Evolutionary conservation across 64 coral and sea anemone species (phyloP).

Genomic region (Pocillopora verrucosa): DNA sequence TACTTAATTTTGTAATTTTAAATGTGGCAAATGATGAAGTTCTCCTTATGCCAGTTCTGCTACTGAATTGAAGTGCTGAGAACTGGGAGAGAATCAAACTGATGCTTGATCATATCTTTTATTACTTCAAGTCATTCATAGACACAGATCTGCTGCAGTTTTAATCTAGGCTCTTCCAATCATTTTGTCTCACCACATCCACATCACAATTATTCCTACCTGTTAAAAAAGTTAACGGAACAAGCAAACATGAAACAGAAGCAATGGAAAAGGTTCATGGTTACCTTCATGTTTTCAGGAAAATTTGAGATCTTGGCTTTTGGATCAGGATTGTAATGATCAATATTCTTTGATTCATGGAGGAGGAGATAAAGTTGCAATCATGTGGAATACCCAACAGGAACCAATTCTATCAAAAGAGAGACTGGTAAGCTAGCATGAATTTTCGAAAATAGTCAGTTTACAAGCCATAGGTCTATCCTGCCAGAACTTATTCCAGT

Average conservation of each 20-base stretch:
- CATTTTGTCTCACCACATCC: too few species aligned
- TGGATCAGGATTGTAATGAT: conserved; percentile 97
- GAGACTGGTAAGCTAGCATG: conserved; percentile 67
- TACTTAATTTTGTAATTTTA: background rate
- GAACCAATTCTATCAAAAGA: conserved; percentile 88
- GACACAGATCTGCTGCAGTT: too few species aligned
- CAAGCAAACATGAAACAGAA: too few species aligned
- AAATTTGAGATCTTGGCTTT: conserved; percentile 83
- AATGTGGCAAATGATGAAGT: conserved; percentile 54
- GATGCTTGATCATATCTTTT: background rate
- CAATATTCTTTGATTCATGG: conserved; percentile 93
- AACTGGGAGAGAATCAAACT: conserved; percentile 39
- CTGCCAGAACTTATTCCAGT: too few species aligned
- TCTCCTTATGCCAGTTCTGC: conserved; percentile 88
- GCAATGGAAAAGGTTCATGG: background rate
- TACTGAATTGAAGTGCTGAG: conserved; percentile 56
- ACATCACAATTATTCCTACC: too few species aligned
- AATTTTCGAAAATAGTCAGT: too few species aligned
- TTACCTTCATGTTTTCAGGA: conserved; percentile 47
- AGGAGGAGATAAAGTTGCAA: conserved; percentile 87
- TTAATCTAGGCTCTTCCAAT: too few species aligned
- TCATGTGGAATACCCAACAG: conserved; percentile 88
- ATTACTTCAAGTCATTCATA: too few species aligned
- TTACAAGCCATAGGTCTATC: background rate
- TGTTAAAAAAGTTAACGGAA: too few species aligned